Percentiles rank a stretch among this genome's conserved stretches.
Evolutionary conservation across 2,797 vertebrate species (phyloP).

Genomic region (Epinephelus awoara): DNA sequence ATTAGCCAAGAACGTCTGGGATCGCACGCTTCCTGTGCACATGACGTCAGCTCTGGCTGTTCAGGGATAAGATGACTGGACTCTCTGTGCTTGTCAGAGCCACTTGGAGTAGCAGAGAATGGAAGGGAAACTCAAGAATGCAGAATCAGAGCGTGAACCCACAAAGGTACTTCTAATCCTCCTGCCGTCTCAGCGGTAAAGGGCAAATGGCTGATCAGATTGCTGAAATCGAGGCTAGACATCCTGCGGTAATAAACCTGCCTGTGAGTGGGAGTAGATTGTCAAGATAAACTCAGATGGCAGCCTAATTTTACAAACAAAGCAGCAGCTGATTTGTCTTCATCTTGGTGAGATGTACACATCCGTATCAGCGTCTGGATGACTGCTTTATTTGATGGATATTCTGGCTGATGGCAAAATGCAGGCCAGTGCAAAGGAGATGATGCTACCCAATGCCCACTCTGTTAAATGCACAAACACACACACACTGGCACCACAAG

Average conservation of each 20-base stretch:
- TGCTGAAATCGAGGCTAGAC: conserved; percentile 69
- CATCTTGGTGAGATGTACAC: conserved; percentile 22
- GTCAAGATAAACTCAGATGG: conserved; percentile 50
- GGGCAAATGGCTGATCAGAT: conserved; percentile 80
- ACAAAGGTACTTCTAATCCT: conserved; percentile 75
- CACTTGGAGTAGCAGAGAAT: conserved; percentile 32
- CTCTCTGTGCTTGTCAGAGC: conserved; percentile 56
- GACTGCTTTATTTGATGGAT: conserved; percentile 49
- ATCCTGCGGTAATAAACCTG: conserved; percentile 72
- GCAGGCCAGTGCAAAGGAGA: conserved; percentile 48
- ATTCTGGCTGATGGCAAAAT: conserved; percentile 34
- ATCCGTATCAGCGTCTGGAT: conserved; percentile 37
- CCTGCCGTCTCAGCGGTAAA: conserved; percentile 65
- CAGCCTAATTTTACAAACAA: conserved; percentile 58
- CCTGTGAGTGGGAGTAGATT: conserved; percentile 61
- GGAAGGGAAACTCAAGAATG: conserved; percentile 65
- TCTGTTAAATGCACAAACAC: conserved; percentile 32
- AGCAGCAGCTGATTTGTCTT: conserved; percentile 56
- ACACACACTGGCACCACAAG: conserved; percentile 47
- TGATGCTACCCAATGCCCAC: conserved; percentile 19
- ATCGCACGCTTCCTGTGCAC: conserved; percentile 54
- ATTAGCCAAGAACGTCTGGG: conserved; percentile 59
- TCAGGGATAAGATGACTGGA: conserved; percentile 46
- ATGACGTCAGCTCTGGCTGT: conserved; percentile 47
- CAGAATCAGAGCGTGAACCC: conserved; percentile 67